Percentiles rank a stretch among this genome's conserved stretches.
Conservation (phyloP, 2,888 invertebrate genomes). For the Nomada ferruginata region DNA sequence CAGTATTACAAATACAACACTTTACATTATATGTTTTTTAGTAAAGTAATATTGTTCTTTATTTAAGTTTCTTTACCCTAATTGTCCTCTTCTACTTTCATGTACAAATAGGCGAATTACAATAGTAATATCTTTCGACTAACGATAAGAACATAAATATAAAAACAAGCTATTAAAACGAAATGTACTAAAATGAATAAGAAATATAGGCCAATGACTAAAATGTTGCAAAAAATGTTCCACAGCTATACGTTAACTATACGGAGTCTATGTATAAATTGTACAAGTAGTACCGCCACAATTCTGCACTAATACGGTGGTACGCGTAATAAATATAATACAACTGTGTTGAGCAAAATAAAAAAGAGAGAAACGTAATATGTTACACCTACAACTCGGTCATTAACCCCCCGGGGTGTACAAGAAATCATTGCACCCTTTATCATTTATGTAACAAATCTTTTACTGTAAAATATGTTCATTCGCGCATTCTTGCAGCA, state of each 20-base stretch:
- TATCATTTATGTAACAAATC: neutral
- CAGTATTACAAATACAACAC: neutral
- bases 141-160: conserved; percentile 3
- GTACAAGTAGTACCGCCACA: conserved; percentile 27
- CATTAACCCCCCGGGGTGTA: neutral
- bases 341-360: conserved; percentile 53
- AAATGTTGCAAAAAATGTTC: conserved; percentile 4
- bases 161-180: conserved; percentile 12
- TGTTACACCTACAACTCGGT: conserved; percentile 15
- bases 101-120: neutral
- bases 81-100: neutral
- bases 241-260: neutral
- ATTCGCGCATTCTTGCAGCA: neutral
- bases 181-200: neutral
- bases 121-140: too few species aligned
- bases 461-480: neutral
- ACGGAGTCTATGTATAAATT: conserved; percentile 20
- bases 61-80: neutral
- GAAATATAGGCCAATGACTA: neutral
- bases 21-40: conserved; percentile 6
- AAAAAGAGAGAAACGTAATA: conserved; percentile 1
- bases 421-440: neutral
- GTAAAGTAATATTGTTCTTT: neutral
- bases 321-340: conserved; percentile 42
- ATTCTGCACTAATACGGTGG: neutral